Base-by-base conservation (phyloP, 2,113 vertebrate species). In the Labeo catla region DNA sequence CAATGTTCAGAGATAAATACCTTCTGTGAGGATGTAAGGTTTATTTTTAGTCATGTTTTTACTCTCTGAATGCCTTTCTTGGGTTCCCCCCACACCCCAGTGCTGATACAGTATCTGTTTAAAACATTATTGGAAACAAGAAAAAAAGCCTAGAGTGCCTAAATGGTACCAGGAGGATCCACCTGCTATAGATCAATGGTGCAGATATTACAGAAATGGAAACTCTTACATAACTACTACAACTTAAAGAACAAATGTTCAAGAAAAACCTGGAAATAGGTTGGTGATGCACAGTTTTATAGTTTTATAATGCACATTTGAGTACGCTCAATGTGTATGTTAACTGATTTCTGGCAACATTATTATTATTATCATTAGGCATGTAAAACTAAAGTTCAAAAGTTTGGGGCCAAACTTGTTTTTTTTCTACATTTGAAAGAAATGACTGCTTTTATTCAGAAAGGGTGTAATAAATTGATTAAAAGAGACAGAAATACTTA, bases 11-110 rank as follows among this genome's bases (percentile, higher is more conserved):
- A 11, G 4, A 21, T 70, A 70, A 78, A 78, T 59, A 54, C 50
- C 57, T 19, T 79, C 13, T 79, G 19, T 43, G 77, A 79, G 34
- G 36, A 79, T 79, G 54, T 45, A 43, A 43, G 4, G 54, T 79
- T 61, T 79, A 59, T 79, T 61, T 43, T 79, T 61, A 59, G 52
- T 43, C 34, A 15, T 59, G 10, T n/a, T n/a, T 79, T 21, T 57
- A 61, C 54, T n/a, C 16, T 59, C 34, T n/a, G 12, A 79, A 79
- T 79, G 77, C 36, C 54, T 15, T 15, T 23, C 36, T 39, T 39
- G 39, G 39, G 39, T 39, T 39, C 39, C 39, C 39, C 39, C 3
- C 39, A 39, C 39, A 39, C 39, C 39, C 39, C 39, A 39, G 9
- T 59, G 52, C 52, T 78, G 28, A 36, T 54, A 39, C 39, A 39